Evolutionary conservation across 2,888 invertebrate species (phyloP).

Genomic region (Plusia festucae): DNA sequence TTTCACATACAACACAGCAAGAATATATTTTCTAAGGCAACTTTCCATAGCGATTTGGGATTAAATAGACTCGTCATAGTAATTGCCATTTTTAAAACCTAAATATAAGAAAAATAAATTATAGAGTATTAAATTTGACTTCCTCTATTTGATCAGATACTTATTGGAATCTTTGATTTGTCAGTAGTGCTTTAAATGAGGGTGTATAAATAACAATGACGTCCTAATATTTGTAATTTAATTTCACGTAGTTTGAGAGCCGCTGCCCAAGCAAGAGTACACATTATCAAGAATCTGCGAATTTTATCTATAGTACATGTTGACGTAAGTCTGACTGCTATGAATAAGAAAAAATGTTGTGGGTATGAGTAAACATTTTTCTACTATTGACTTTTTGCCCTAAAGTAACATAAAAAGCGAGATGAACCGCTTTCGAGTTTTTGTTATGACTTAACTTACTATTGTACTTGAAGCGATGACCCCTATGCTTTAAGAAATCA

Average conservation of each 20-base stretch:
- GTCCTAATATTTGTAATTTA: no score
- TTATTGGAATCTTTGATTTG: no score
- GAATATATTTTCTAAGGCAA: no score
- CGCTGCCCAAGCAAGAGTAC: neutral
- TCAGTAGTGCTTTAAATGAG: no score
- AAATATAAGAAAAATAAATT: no score
- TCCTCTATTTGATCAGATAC: no score
- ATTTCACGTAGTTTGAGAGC: neutral
- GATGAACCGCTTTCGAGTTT: neutral
- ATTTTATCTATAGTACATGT: neutral
- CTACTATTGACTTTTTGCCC: conserved; percentile 1
- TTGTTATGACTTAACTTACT: neutral
- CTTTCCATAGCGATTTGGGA: no score
- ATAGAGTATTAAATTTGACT: no score
- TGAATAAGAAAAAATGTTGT: neutral
- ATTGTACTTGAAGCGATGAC: neutral
- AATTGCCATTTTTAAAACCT: no score
- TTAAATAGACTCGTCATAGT: no score
- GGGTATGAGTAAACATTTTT: neutral
- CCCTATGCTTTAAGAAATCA: neutral
- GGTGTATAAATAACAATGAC: no score
- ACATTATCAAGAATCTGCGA: neutral
- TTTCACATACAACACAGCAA: no score
- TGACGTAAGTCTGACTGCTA: neutral
- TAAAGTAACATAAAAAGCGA: neutral